Evolutionary conservation across 2,888 invertebrate species (phyloP).

Genomic region (Phyllotreta striolata): DNA sequence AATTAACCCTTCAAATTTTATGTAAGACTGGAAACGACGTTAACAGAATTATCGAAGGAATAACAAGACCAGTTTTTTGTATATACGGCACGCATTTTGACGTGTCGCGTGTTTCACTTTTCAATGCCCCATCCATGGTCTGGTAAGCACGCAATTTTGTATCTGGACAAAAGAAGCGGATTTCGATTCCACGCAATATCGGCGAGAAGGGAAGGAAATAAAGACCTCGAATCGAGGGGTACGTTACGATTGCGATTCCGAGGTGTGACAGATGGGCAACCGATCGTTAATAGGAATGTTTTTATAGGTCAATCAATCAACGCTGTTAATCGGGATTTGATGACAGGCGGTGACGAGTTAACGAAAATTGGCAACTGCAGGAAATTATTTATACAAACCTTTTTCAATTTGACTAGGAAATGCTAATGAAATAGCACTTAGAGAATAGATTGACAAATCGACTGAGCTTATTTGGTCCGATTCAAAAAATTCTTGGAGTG

Average conservation of each 20-base stretch:
- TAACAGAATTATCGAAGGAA: too few relatives aligned
- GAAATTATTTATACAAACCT: background rate
- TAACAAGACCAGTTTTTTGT: too few relatives aligned
- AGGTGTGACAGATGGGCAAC: conserved; percentile 36
- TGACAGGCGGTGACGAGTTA: too few relatives aligned
- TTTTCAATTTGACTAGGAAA: background rate
- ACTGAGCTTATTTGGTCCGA: conserved; percentile 8
- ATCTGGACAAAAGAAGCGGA: conserved; percentile 31
- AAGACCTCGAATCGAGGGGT: conserved; percentile 23
- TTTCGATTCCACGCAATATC: too few relatives aligned
- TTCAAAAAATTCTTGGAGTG: conserved; percentile 22
- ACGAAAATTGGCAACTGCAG: too few relatives aligned
- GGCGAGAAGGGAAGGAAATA: conserved; percentile 17
- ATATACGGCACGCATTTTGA: conserved; percentile 15
- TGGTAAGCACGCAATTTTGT: conserved; percentile 35
- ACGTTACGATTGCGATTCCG: conserved; percentile 19
- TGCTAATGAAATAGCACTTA: background rate
- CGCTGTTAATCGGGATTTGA: too few relatives aligned
- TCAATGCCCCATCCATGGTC: conserved; percentile 33
- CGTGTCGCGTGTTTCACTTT: conserved; percentile 46
- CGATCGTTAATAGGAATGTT: conserved; percentile 32
- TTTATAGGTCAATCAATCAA: conserved; percentile 22
- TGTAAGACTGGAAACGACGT: conserved; percentile 1
- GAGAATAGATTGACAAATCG: conserved; percentile 12
- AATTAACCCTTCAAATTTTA: conserved; percentile 17